Evolutionary conservation across 1,140 invertebrate species (phyloP).

Genomic region (Dendroctonus valens): DNA sequence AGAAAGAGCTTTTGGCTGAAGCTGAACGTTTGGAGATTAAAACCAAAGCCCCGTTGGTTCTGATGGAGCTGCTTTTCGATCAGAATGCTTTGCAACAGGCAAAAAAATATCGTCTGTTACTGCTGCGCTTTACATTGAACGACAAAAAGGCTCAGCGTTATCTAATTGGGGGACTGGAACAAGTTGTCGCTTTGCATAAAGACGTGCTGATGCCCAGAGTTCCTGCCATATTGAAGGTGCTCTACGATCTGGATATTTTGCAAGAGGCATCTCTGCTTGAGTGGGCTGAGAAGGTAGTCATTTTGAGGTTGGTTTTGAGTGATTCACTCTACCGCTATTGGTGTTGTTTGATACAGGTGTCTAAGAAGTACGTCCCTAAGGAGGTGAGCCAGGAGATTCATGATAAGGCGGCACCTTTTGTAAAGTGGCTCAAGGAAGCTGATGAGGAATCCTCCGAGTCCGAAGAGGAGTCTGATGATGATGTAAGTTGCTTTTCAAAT

Average conservation of each 20-base stretch:
- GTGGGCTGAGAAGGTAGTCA: slow-evolving; percentile 88
- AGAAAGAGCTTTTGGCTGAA: slow-evolving; percentile 88
- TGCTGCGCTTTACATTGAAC: slow-evolving; percentile 84
- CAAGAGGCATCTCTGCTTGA: slow-evolving; percentile 93
- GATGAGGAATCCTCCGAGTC: slow-evolving; percentile 83
- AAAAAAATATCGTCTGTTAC: slow-evolving; percentile 61
- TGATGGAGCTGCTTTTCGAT: slow-evolving; percentile 91
- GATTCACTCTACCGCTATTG: background rate
- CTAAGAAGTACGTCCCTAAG: slow-evolving; percentile 91
- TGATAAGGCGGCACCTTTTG: slow-evolving; percentile 86
- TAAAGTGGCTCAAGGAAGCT: slow-evolving; percentile 96
- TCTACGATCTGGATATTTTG: slow-evolving; percentile 94
- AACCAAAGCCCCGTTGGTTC: slow-evolving; percentile 87
- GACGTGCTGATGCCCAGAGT: slow-evolving; percentile 82
- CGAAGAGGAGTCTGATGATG: slow-evolving; percentile 68
- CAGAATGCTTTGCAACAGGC: slow-evolving; percentile 76
- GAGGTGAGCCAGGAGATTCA: slow-evolving; percentile 91
- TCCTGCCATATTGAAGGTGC: slow-evolving; percentile 85
- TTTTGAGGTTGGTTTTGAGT: background rate
- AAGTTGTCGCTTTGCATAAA: slow-evolving; percentile 83
- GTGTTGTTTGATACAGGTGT: slow-evolving; percentile 49
- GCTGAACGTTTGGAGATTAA: slow-evolving; percentile 95
- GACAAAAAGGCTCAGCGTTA: slow-evolving; percentile 93
- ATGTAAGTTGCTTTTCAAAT: slow-evolving; percentile 42
- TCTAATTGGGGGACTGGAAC: slow-evolving; percentile 92